Evolutionary conservation across 2,113 vertebrate species (phyloP), one percentile per base, ranked within the genome.

Genomic region (Sinocyclocheilus grahami): DNA sequence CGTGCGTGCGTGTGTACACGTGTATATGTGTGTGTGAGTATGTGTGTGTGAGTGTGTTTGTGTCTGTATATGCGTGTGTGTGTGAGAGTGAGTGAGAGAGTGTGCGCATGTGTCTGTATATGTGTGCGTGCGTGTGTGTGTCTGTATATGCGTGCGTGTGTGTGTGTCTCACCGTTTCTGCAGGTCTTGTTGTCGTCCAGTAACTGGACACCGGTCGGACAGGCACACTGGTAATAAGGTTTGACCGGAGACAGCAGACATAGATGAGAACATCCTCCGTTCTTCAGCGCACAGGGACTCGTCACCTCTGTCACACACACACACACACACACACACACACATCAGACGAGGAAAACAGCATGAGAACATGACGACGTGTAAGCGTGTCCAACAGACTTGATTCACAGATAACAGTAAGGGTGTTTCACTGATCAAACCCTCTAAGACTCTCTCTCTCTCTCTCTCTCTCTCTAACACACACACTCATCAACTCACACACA

Each of bases 191-290:
- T 97, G 91, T 99, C 99, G 89, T 98, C 98, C 92, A 99, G 89
- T 87, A 99, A 96, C 92, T 96, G 97, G 85, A 99, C 98, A 14
- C 98, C 98, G 4, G 98, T 99, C 85, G 98, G 96, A 92, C 98
- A 99, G 85, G 97, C 97, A 89, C 98, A 99, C 88, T 95, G 96
- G 90, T 96, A 96, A 92, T 93, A 97, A 7, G 97, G 96, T 89
- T 95, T 92, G 86, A 91, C 81, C 10, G 98, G 98, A 65, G 98
- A 97, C 92, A 99, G 96, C 91, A 99, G 95, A 92, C 98, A 99
- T 89, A 99, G 96, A 90, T 99, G 98, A 85, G 98, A 99, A 92
- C 98, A 99, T 80, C 96, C 97, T 78, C 96, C 97, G 58, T 99
- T 99, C 90, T 94, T 93, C 93, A 92, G 88, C 63, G 94, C 95